Base-by-base conservation (phyloP, 2,797 vertebrate genomes). In the Philypnodon macrostomus region DNA sequence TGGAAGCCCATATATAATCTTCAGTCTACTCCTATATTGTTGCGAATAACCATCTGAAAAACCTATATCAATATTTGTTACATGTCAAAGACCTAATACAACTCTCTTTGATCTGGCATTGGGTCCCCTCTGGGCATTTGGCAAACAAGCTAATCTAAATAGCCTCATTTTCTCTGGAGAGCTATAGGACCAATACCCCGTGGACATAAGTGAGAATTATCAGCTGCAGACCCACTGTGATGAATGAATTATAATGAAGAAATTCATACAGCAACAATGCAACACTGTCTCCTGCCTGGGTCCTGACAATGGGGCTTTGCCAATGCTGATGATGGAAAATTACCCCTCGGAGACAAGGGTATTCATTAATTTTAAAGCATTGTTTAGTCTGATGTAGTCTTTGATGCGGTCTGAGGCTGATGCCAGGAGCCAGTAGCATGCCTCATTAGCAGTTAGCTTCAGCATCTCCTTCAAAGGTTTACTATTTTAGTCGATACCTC, bases 361-460 rank as follows among this genome's bases (percentile, higher is more conserved):
- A 88, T 88, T 89, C 84, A 89, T 90, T 91, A 82, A 90, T 90
- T 88, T 88, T 84, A 89, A 88, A 87, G 78, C 79, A 83, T 89
- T 89, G 85, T 91, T 90, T 89, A 86, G 89, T 87, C 86, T 87
- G 82, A 89, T 88, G 82, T 85, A 81, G 84, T 79, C 84, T 89
- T 88, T 89, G 85, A 89, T 87, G 79, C 82, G 80, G 84, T 80
- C 62, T 60, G 63, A 68, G 81, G 75, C 75, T 58, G 77, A 66
- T 85, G 87, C 85, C 82, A 86, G 80, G 79, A 89, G 87, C 77
- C 78, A 75, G 57, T 49, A 80, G 55, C 78, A 77, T 68, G 82
- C 69, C 84, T 91, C 86, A 88, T 91, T 89, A 90, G 80, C 63
- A 84, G 71, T 82, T 81, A 64, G 79, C 71, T 77, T 73, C 78